Conservation (phyloP, 2,113 vertebrate species). For the Aviceda subcristata region DNA sequence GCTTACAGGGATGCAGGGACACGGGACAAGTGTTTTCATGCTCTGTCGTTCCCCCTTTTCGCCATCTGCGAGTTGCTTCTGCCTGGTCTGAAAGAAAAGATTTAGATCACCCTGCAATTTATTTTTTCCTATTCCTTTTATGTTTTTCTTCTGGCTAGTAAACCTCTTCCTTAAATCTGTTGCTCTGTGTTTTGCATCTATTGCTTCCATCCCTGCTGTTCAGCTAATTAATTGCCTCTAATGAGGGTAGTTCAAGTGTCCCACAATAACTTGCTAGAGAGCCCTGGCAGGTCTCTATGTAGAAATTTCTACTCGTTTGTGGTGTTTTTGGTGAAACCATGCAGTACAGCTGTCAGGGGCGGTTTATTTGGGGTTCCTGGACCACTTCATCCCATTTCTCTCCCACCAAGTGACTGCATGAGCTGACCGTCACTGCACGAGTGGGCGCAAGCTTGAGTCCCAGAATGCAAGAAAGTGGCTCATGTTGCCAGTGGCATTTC, state of each 20-base stretch:
- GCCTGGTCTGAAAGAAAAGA: neutral
- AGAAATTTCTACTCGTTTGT: neutral
- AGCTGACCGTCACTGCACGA: accelerated
- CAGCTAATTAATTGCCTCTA: slow-evolving; percentile 20
- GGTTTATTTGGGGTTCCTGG: neutral
- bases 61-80: neutral
- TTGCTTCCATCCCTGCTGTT: neutral
- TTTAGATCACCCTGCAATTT: neutral
- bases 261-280: neutral
- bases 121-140: neutral
- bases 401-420: neutral
- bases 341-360: neutral
- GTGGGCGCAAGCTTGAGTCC: neutral
- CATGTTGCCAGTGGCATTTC: neutral
- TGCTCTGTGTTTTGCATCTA: neutral
- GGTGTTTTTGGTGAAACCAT: neutral
- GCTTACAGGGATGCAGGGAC: accelerated
- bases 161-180: neutral
- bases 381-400: neutral
- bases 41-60: accelerated
- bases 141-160: neutral
- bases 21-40: neutral
- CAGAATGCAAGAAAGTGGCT: neutral
- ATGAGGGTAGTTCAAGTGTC: neutral
- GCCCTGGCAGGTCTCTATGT: neutral